Base-by-base conservation (phyloP, 2,113 vertebrate species). In the Poeciliopsis turrubarensis region DNA sequence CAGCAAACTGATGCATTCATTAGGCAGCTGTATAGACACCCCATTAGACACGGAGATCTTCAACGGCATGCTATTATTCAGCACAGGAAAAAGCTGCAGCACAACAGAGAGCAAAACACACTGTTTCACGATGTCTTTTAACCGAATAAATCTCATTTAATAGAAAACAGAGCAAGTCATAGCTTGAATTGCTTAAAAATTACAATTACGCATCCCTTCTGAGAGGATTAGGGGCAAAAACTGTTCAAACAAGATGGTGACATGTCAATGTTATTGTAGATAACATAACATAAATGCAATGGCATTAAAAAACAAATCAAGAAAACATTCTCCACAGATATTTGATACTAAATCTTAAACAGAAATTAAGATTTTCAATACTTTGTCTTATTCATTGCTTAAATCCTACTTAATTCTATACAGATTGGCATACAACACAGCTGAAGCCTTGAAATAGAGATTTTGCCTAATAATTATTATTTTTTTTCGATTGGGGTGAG, bases 21-120 rank as follows among this genome's bases (percentile, higher is more conserved):
- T 73, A 80, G 66, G 75, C 75, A 76, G 84, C 67, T 62, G 70
- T 68, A 51, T 27, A 79, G 79, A 69, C 68, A 73, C 68, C 70
- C 29, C 67, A 79, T 81, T 71, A 87, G 68, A 79, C 72, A 70
- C 25, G 2, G 67, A 86, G 64, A 75, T 54, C 72, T n/a, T 77
- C 39, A 60, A 54, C 78, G 75, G 71, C 72, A 82, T 72, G 78
- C 68, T 71, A 69, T 82, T 79, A 82, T 83, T 79, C 73, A 85
- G 39, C 19, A 37, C 65, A 73, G 34, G 65, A 60, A 68, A 75
- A 72, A 66, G 25, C 60, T 51, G 72, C 69, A 65, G 79, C 34
- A 61, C 68, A 54, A 75, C 67, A 75, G 79, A 80, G 73, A 64
- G 62, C 26, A 72, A 71, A 39, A 69, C 26, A 64, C 57, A 68